Evolutionary conservation across 2,797 vertebrate species (phyloP), one percentile per base, ranked within the genome.

Genomic region (Onychomys arenicola): DNA sequence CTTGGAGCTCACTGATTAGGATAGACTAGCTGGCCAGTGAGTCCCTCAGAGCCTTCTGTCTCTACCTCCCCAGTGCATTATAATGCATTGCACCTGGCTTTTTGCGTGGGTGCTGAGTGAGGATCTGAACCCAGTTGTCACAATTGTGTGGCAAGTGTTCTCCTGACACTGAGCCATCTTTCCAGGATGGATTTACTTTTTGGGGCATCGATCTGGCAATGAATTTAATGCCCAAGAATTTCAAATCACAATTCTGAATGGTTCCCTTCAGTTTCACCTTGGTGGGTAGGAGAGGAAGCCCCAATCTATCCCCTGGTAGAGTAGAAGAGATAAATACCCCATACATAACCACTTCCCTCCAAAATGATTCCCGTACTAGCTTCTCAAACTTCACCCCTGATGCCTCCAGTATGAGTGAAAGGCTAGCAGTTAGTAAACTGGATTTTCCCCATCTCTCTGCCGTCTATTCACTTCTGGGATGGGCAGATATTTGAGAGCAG

Each of bases 391-490:
- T 90, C 63, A 78, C 21, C n/a, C 57, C 23, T 76, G 52, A 9
- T 55, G n/a, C 57, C 63, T 88, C 37, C 77, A 57, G 57, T 19
- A 40, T 71, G 65, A 49, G 17, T 59, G 32, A 81, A 19, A 23
- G 78, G 43, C 37, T 49, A 71, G 94, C 52, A 96, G 77, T 88
- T 61, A 92, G 63, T 27, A 78, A 94, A 80, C 90, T 80, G 25
- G 21, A 19, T 81, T 93, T 77, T 46, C 19, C 71, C n/a, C 32
- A 49, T 65, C n/a, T 84, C 49, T 92, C 87, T 40, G 77, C 34
- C 21, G 71, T 88, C 37, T 87, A 43, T 65, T 69, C 49, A 84
- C 13, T 92, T 90, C 55, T 59, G 84, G 57, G 90, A 69, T 55
- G 17, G 27, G 73, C 80, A 84, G 82, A 75, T 92, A 90, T 65